phyloP scores from a whole-genome alignment of 2,113 vertebrate species.

The Montifringilla adamsi region DNA sequence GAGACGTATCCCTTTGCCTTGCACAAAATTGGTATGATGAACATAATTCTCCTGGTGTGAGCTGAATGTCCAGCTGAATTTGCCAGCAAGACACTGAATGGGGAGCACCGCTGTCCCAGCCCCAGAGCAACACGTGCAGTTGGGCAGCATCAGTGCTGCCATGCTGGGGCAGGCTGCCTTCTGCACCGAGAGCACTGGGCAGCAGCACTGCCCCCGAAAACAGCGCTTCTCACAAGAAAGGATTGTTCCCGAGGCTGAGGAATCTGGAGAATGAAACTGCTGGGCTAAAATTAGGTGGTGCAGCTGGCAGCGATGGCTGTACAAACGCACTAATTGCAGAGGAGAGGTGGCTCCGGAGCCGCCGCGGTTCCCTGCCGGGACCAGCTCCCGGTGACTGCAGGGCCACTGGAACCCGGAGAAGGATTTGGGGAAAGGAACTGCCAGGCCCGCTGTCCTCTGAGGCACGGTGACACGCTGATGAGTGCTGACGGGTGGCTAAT shows the following conservation, averaged over 20 bases:
- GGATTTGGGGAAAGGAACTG: background rate
- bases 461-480: background rate
- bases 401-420: background rate
- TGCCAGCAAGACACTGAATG: background rate
- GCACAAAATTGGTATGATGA: background rate
- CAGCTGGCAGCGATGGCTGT: background rate
- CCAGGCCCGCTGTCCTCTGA: background rate
- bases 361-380: background rate
- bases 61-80: background rate
- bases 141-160: background rate
- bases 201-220: background rate
- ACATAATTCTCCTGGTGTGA: background rate
- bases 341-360: background rate
- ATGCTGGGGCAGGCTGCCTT: background rate
- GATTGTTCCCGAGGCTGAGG: background rate
- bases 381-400: background rate
- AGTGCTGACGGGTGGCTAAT: background rate
- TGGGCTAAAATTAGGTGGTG: background rate
- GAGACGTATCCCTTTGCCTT: background rate
- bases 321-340: background rate
- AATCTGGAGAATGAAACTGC: background rate
- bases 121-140: rapidly evolving
- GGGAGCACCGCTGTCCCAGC: background rate
- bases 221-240: background rate
- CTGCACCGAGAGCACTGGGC: background rate